phyloP scores from a whole-genome alignment of 2,888 invertebrate genomes.

The Ormyrus labotus region DNA sequence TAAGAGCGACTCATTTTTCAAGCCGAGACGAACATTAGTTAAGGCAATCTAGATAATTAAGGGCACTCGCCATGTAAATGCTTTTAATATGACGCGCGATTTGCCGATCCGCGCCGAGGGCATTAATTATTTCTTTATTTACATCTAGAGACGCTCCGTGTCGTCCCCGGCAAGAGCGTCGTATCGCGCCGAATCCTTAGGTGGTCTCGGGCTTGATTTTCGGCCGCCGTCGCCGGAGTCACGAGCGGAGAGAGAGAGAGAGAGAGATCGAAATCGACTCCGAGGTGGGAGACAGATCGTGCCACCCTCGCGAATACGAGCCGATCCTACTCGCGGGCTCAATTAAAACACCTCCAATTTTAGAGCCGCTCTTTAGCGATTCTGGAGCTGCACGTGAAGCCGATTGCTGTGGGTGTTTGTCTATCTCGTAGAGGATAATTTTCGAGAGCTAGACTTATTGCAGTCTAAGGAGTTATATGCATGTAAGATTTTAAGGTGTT shows the following conservation, averaged over 20 bases:
- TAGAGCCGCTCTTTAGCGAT: constrained; percentile 66
- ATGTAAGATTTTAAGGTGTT: too few species aligned
- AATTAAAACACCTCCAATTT: constrained; percentile 74
- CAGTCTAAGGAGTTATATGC: too few species aligned
- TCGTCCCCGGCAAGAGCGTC: constrained; percentile 38
- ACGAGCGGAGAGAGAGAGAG: too few species aligned
- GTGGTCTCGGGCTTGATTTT: constrained; percentile 43
- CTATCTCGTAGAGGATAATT: too few species aligned
- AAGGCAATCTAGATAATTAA: too few species aligned
- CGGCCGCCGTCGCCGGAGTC: neutral
- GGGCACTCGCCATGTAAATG: too few species aligned
- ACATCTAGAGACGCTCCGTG: neutral
- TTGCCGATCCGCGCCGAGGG: constrained; percentile 1
- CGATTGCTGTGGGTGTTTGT: constrained; percentile 72
- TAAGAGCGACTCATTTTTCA: too few species aligned
- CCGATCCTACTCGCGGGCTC: constrained; percentile 74
- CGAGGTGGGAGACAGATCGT: constrained; percentile 53
- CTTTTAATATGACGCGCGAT: neutral
- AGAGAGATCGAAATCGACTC: too few species aligned
- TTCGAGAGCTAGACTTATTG: too few species aligned
- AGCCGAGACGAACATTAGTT: too few species aligned
- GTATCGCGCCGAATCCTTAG: constrained; percentile 1
- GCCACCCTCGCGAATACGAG: constrained; percentile 62
- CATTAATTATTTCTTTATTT: neutral
- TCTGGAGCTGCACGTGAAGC: constrained; percentile 68